Evolutionary conservation across 2,113 vertebrate species (phyloP).

Genomic region (Muscicapa adusta): DNA sequence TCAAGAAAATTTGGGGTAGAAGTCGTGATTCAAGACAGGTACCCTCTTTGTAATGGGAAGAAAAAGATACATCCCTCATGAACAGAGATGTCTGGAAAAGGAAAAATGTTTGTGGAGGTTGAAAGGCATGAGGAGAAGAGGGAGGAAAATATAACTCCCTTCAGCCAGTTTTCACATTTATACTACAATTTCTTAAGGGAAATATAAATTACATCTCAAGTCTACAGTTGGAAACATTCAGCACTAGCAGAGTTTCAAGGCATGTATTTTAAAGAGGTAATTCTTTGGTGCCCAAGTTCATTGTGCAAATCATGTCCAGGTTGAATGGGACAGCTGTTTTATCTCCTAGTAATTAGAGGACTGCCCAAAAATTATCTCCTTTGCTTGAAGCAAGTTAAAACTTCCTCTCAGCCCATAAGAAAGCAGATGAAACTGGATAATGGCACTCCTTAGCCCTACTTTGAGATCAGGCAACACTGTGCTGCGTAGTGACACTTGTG

Average conservation of each 20-base stretch:
- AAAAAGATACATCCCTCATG: neutral
- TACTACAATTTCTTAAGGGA: neutral
- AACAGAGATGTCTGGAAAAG: neutral
- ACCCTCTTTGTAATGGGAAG: neutral
- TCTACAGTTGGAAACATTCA: neutral
- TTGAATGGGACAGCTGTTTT: neutral
- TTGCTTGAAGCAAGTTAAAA: neutral
- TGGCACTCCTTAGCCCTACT: neutral
- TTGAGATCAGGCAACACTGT: neutral
- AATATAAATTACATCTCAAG: neutral
- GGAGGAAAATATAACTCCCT: neutral
- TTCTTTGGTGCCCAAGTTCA: neutral
- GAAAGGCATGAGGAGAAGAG: fast-evolving
- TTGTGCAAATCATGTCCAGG: neutral
- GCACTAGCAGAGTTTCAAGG: neutral
- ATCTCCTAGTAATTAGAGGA: neutral
- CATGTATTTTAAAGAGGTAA: neutral
- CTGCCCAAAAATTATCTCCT: neutral
- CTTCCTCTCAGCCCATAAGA: neutral
- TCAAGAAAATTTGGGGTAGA: neutral
- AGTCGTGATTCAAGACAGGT: neutral
- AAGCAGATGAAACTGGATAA: neutral
- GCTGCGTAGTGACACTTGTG: neutral
- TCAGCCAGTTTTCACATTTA: neutral
- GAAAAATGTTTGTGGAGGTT: neutral